Conservation (phyloP, 2,113 vertebrate genomes). For the Tapirus terrestris region DNA sequence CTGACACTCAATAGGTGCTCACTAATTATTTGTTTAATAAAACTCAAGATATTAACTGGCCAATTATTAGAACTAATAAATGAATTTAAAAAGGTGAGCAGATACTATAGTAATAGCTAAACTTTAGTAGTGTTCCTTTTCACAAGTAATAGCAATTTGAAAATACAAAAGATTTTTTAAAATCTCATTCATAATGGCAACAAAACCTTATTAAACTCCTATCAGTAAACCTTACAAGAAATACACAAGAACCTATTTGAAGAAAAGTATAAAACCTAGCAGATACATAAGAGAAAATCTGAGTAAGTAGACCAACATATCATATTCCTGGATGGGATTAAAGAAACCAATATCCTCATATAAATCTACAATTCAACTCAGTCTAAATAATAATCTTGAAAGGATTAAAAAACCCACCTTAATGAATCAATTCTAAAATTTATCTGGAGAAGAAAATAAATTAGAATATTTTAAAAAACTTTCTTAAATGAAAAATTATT, state of each 20-base stretch:
- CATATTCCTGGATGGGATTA: neutral
- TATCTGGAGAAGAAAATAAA: slow-evolving; percentile 28
- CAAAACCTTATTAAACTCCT: neutral
- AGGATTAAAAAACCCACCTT: neutral
- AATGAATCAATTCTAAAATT: neutral
- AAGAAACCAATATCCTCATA: slow-evolving; percentile 27
- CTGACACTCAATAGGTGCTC: neutral
- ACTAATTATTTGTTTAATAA: neutral
- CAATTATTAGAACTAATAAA: neutral
- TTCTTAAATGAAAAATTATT: neutral
- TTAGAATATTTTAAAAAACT: slow-evolving; percentile 5
- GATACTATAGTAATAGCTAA: neutral
- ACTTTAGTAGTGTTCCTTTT: neutral
- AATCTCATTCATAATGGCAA: neutral
- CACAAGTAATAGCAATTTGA: neutral
- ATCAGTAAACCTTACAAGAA: neutral
- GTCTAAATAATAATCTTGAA: neutral
- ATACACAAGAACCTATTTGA: neutral
- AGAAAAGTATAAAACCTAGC: neutral
- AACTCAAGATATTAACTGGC: neutral
- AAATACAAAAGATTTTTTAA: neutral
- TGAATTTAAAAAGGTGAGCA: neutral
- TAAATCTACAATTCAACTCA: neutral
- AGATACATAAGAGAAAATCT: neutral
- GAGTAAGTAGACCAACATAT: neutral